Evolutionary conservation across 2,888 invertebrate genomes (phyloP).

Genomic region (Phyllotreta cruciferae): DNA sequence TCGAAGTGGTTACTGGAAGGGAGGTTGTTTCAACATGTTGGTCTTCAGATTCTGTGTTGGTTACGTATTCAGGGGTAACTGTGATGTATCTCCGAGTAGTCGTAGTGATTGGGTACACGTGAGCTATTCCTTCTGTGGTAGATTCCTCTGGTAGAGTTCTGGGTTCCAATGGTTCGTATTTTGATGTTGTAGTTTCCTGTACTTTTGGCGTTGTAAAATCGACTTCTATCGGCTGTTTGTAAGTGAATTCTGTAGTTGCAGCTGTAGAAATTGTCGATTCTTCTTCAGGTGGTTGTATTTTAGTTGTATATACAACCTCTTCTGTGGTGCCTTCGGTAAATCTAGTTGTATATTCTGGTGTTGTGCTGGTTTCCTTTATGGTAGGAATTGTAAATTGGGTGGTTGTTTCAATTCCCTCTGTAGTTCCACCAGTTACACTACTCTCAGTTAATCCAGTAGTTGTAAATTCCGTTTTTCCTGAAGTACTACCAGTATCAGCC

Average conservation of each 20-base stretch:
- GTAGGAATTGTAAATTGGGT: too few species aligned
- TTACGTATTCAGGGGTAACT: slow-evolving; percentile 31
- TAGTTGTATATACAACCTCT: not conserved
- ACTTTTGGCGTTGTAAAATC: not conserved
- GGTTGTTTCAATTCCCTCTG: too few species aligned
- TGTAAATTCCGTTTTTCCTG: too few species aligned
- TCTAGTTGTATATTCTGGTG: not conserved
- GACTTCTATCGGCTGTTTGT: not conserved
- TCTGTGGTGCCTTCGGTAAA: not conserved
- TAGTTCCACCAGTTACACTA: not conserved
- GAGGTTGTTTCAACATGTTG: too few species aligned
- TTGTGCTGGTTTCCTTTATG: not conserved
- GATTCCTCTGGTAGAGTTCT: not conserved
- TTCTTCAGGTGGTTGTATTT: not conserved
- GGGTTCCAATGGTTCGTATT: too few species aligned
- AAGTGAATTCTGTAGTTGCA: slow-evolving; percentile 1
- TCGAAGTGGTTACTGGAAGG: too few species aligned
- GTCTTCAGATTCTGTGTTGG: too few species aligned
- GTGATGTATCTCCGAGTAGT: slow-evolving; percentile 35
- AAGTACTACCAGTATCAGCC: not conserved
- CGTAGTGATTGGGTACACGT: slow-evolving; percentile 34
- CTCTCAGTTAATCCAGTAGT: not conserved
- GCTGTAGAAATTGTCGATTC: slow-evolving; percentile 24
- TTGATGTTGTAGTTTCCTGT: not conserved
- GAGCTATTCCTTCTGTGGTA: slow-evolving; percentile 41